Conservation (phyloP, 2,888 invertebrate species). For the Eupelmus urozonus region DNA sequence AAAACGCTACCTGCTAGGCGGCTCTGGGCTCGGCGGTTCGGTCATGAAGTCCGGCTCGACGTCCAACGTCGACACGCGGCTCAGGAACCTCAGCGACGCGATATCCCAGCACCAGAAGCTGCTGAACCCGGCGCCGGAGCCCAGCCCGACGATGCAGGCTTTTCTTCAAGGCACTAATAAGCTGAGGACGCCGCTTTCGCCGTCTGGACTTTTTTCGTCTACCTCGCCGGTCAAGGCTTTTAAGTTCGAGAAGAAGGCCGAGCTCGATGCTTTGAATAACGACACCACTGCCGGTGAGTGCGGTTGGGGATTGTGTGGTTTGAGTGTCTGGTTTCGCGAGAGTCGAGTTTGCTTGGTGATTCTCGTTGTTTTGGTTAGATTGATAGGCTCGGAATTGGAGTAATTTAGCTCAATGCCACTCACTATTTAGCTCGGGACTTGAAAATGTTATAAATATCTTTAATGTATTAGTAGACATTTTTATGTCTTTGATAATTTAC, state of each 20-base stretch:
- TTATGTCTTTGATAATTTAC: neutral
- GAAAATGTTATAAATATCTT: neutral
- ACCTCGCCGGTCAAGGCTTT: slow-evolving; percentile 62
- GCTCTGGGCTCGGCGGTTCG: slow-evolving; percentile 82
- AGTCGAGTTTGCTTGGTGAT: too few relatives aligned
- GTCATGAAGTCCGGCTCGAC: slow-evolving; percentile 91
- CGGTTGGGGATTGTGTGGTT: too few relatives aligned
- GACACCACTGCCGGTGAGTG: slow-evolving; percentile 38
- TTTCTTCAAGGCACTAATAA: slow-evolving; percentile 80
- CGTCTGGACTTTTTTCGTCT: slow-evolving; percentile 61
- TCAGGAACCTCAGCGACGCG: slow-evolving; percentile 89
- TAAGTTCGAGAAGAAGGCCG: slow-evolving; percentile 54
- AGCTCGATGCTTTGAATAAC: neutral
- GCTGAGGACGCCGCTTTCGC: slow-evolving; percentile 74
- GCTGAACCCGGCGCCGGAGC: slow-evolving; percentile 86
- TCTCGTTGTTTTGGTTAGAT: too few relatives aligned
- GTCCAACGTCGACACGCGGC: slow-evolving; percentile 89
- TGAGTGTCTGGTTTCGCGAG: too few relatives aligned
- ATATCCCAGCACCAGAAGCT: slow-evolving; percentile 94
- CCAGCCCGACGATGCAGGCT: slow-evolving; percentile 85
- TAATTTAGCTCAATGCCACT: too few relatives aligned
- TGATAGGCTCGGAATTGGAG: too few relatives aligned
- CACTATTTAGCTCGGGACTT: too few relatives aligned
- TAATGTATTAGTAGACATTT: neutral
- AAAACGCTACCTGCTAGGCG: slow-evolving; percentile 89